A percentile compares a stretch with the other conserved stretches of the same genome.
phyloP scores from a whole-genome alignment of 2,797 vertebrate species.

The Dendrocincla fuliginosa region DNA sequence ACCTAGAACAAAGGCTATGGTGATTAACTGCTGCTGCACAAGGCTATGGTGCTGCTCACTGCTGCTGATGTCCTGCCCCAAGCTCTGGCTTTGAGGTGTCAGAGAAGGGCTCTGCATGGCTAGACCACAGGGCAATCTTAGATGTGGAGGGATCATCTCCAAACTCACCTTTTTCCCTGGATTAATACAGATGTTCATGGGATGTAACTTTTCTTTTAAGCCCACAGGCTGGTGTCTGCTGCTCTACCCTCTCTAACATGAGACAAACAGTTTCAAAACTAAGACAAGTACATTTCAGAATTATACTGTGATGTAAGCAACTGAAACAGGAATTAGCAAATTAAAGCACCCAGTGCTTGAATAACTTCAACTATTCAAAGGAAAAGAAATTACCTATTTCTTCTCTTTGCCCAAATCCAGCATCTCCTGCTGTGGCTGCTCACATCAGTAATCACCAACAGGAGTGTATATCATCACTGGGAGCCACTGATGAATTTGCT shows the following conservation, averaged over 20 bases:
- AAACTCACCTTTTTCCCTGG: not conserved
- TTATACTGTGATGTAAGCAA: not conserved
- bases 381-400: not conserved
- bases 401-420: not conserved
- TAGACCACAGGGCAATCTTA: not conserved
- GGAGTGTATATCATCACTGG: not conserved
- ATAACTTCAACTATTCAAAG: not conserved
- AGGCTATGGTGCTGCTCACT: not conserved
- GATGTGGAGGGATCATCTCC: not conserved
- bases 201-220: not conserved
- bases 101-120: not conserved
- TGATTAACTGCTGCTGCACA: fast-evolving
- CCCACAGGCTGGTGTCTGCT: not conserved
- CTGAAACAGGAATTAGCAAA: not conserved
- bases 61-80: not conserved
- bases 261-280: slow-evolving; percentile 12
- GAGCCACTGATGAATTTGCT: not conserved
- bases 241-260: not conserved
- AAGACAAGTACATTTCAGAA: not conserved
- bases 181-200: not conserved
- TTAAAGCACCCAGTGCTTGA: not conserved
- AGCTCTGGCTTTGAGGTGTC: not conserved
- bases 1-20: not conserved
- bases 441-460: not conserved
- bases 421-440: not conserved